Evolutionary conservation across 2,113 vertebrate genomes (phyloP).

Genomic region (Siphamia tubifer): DNA sequence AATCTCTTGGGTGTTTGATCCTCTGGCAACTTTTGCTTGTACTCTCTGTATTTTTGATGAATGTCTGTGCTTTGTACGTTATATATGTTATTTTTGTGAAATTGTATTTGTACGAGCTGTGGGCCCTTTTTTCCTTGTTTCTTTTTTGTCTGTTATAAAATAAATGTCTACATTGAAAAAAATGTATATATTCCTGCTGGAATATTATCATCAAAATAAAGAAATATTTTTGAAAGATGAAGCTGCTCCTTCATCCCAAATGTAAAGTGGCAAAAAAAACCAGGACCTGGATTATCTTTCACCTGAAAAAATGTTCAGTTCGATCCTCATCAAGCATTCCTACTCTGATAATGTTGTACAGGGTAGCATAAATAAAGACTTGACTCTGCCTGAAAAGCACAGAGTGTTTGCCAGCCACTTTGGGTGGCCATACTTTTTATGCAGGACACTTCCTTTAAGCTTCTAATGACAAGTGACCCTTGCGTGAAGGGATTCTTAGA

Average conservation of each 20-base stretch:
- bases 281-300: neutral
- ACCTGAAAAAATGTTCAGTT: constrained; percentile 1
- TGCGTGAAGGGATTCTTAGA: constrained; percentile 80
- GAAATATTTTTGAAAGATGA: neutral
- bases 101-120: no score
- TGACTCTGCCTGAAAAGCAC: constrained; percentile 66
- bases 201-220: neutral
- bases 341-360: constrained; percentile 49
- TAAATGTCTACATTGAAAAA: no score
- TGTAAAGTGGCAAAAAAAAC: neutral
- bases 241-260: neutral
- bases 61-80: no score
- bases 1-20: no score
- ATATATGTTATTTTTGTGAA: no score
- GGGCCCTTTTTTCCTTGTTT: no score
- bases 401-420: constrained; percentile 73
- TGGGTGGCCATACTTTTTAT: constrained; percentile 83
- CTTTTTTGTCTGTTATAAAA: no score
- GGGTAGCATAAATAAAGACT: constrained; percentile 60
- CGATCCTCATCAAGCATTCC: constrained; percentile 18
- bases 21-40: no score
- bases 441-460: constrained; percentile 76
- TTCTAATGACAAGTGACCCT: constrained; percentile 84
- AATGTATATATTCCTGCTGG: neutral
- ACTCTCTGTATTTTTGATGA: no score